Base-by-base conservation (phyloP, 1,140 invertebrate species). In the Drosophila nigrodunni region DNA sequence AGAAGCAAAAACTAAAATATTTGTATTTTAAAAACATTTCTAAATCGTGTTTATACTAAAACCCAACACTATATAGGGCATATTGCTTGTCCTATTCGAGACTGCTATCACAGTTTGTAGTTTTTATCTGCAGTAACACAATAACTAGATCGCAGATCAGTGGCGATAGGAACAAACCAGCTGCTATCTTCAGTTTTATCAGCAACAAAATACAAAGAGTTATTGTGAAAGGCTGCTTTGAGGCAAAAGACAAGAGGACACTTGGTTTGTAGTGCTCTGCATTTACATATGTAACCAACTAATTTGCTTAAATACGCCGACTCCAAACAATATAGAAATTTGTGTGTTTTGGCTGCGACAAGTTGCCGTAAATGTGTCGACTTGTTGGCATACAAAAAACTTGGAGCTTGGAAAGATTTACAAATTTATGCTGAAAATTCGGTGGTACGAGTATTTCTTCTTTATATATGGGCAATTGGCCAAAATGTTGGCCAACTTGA, bases 401-500 rank as follows among this genome's bases (percentile, higher is more conserved):
- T 41, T 4, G 11, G 18, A 78, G 61, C 15, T n/a, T 60, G 47
- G 25, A 64, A 86, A 87, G 83, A 88, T 83, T 80, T 88, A 71
- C 61, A 82, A 87, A 88, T 82, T 77, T 87, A 74, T 89, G 83
- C 85, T 73, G 54, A 30, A 83, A 50, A 73, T 72, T 82, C 54
- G 61, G 68, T 35, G 41, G 41, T 52, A 13, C 21, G 49, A 66
- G 44, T 73, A 83, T 87, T 74, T 88, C 25, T 30, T 30, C 25
- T 30, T 30, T 30, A 86, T 85, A 87, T 87, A 87, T 87, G 80
- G 85, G 80, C 85, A 89, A 70, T 89, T 69, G 85, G 70, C 83
- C 83, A 87, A 88, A 87, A 87, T 77, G 80, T 72, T 81, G 79
- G 77, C 67, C 83, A 68, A 61, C 35, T 77, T 62, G 54, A 77